Evolutionary conservation across 2,113 vertebrate genomes (phyloP).

Genomic region (Helogale parvula): DNA sequence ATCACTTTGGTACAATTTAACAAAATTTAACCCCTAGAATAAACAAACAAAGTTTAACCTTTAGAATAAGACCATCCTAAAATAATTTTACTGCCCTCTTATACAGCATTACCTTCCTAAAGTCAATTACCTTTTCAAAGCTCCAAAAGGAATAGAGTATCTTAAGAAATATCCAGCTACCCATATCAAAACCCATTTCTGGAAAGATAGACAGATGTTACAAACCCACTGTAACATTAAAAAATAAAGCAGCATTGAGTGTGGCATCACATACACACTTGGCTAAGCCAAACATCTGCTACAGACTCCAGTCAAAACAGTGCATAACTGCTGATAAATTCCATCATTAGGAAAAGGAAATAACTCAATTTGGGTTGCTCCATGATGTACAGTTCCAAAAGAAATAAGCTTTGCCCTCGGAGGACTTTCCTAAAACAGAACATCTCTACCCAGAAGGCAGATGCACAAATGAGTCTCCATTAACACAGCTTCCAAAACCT

Average conservation of each 20-base stretch:
- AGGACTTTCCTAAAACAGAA: conserved; percentile 51
- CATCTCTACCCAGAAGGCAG: conserved; percentile 49
- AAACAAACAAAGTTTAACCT: neutral
- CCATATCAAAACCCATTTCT: neutral
- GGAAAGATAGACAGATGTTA: neutral
- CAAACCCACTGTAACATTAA: neutral
- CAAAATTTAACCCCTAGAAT: conserved; percentile 8
- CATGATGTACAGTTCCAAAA: conserved; percentile 38
- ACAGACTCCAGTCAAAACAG: conserved; percentile 34
- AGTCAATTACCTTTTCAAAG: conserved; percentile 16
- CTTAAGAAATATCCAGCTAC: neutral
- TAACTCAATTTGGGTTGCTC: conserved; percentile 48
- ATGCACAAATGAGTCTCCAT: neutral
- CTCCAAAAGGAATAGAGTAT: neutral
- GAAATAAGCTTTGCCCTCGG: conserved; percentile 54
- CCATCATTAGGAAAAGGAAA: conserved; percentile 41
- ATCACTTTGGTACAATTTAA: conserved; percentile 31
- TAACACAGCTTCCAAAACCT: conserved; percentile 56
- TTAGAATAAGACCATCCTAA: conserved; percentile 27
- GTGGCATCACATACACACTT: neutral
- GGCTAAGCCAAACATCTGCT: neutral
- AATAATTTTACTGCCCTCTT: neutral
- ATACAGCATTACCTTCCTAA: neutral
- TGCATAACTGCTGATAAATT: conserved; percentile 16
- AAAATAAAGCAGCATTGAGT: neutral